Evolutionary conservation across 37 sponge, comb jelly and placozoan genomes (phyloP).

Genomic region (Agelas oroides): DNA sequence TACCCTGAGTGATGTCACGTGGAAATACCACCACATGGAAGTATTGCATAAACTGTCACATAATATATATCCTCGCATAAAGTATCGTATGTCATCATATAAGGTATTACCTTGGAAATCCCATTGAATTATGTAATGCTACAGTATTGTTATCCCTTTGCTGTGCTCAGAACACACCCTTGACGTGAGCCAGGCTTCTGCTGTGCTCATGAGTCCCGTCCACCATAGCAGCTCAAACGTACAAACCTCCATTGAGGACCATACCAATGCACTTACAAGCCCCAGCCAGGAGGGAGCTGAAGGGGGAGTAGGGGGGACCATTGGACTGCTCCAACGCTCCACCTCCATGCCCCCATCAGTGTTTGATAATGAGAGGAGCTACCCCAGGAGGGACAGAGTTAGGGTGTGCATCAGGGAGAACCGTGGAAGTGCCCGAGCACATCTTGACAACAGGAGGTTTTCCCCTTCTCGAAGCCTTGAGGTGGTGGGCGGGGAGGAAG

Average conservation of each 20-base stretch:
- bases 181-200: too few species aligned
- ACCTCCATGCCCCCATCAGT: slow-evolving; percentile 30
- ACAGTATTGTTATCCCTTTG: neutral
- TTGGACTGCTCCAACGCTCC: slow-evolving; percentile 10
- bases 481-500: neutral
- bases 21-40: too few species aligned
- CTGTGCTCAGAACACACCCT: too few species aligned
- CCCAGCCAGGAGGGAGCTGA: neutral
- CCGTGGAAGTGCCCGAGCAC: neutral
- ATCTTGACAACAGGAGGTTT: too few species aligned
- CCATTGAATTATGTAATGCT: too few species aligned
- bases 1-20: too few species aligned
- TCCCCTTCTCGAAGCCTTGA: neutral
- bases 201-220: slow-evolving; percentile 48
- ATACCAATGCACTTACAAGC: neutral
- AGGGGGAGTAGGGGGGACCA: neutral
- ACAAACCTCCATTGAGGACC: neutral
- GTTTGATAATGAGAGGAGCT: neutral
- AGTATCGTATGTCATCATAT: too few species aligned
- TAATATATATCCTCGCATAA: too few species aligned
- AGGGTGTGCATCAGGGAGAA: slow-evolving; percentile 16
- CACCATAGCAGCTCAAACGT: slow-evolving; percentile 43
- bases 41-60: too few species aligned
- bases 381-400: neutral
- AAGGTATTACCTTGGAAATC: too few species aligned